Conservation (phyloP, 1,140 invertebrate species). For the Eumaeus atala region DNA sequence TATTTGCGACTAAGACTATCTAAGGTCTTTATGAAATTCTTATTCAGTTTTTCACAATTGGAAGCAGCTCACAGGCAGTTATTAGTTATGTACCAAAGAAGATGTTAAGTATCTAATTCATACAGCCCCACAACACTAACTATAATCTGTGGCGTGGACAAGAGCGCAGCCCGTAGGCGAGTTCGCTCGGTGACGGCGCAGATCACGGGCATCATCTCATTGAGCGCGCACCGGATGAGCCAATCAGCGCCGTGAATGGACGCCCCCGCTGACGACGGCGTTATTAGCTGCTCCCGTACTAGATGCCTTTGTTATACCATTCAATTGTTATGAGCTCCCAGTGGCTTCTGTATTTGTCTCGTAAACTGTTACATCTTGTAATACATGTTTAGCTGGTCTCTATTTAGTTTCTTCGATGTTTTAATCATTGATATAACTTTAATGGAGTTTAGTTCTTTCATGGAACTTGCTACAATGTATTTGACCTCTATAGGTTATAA, state of each 20-base stretch:
- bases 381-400: too few species aligned
- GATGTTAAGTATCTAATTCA: too few species aligned
- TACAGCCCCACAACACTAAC: slow-evolving; percentile 19
- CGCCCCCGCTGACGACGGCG: slow-evolving; percentile 58
- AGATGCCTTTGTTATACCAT: slow-evolving; percentile 61
- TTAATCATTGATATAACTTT: too few species aligned
- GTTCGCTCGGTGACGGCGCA: slow-evolving; percentile 36
- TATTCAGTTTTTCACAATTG: too few species aligned
- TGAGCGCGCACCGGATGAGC: slow-evolving; percentile 68
- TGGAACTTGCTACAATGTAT: too few species aligned
- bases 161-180: slow-evolving; percentile 26
- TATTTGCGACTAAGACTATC: too few species aligned
- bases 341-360: slow-evolving; percentile 32
- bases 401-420: too few species aligned
- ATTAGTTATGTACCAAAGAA: too few species aligned
- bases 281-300: slow-evolving; percentile 57
- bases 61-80: too few species aligned
- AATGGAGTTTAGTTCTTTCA: too few species aligned
- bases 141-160: slow-evolving; percentile 47
- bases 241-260: slow-evolving; percentile 70
- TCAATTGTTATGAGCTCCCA: slow-evolving; percentile 60
- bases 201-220: slow-evolving; percentile 62
- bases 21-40: too few species aligned
- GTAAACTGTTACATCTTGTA: slow-evolving; percentile 4
- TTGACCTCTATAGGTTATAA: too few species aligned